phyloP scores from a whole-genome alignment of 2,113 vertebrate genomes.

The Ophiodon elongatus region DNA sequence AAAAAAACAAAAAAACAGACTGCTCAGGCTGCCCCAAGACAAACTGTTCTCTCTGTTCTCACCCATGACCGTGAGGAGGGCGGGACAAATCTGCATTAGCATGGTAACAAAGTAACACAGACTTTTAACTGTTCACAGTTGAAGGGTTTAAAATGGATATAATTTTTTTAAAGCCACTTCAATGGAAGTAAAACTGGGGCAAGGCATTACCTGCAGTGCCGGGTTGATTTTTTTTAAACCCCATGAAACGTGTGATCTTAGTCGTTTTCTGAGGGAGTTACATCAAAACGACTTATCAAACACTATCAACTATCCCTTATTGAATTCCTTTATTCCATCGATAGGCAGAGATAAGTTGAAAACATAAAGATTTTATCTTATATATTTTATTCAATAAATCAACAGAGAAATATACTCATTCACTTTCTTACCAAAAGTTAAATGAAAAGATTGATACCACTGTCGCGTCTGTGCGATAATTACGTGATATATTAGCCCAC shows the following conservation, averaged over 20 bases:
- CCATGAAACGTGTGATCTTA: background rate
- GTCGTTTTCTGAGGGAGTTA: background rate
- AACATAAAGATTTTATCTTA: background rate
- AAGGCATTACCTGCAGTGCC: background rate
- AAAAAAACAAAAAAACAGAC: conserved; percentile 20
- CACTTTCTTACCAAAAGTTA: background rate
- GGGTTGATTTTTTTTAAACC: conserved; percentile 4
- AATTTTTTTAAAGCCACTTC: background rate
- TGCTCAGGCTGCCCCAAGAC: conserved; percentile 10
- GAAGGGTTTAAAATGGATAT: background rate
- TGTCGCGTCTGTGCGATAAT: background rate
- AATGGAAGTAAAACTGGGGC: conserved; percentile 1
- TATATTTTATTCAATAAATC: background rate
- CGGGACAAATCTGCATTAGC: conserved; percentile 29
- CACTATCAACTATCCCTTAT: background rate
- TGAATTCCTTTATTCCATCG: background rate
- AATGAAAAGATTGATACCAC: too few relatives aligned
- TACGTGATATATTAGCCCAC: background rate
- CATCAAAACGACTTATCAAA: background rate
- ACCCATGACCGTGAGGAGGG: conserved; percentile 4
- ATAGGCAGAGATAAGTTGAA: background rate
- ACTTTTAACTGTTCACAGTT: conserved; percentile 29
- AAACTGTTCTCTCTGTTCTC: conserved; percentile 26
- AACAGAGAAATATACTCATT: background rate
- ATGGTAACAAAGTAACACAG: conserved; percentile 3